Conservation (phyloP, 53 echinoderm and acorn worm species). For the Echinarachnius parma region DNA sequence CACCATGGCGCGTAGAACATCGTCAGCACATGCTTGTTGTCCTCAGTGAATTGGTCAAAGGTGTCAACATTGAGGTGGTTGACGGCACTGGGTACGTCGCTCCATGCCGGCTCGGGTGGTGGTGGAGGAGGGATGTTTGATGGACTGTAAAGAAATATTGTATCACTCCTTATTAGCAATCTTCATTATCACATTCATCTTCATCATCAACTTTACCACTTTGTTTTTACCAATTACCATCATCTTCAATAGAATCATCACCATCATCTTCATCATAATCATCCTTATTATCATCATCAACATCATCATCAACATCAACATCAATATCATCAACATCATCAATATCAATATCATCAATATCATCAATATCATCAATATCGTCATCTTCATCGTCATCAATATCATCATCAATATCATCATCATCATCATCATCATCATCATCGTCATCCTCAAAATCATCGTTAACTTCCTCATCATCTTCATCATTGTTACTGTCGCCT, state of each 20-base stretch:
- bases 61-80: slow-evolving; percentile 68
- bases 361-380: background rate
- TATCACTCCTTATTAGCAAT: too few relatives aligned
- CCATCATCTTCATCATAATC: background rate
- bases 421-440: background rate
- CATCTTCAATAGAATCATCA: background rate
- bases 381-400: background rate
- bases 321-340: background rate
- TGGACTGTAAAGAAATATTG: too few relatives aligned
- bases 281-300: too few relatives aligned
- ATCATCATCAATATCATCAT: background rate
- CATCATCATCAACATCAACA: background rate
- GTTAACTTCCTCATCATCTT: background rate
- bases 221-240: background rate
- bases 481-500: background rate
- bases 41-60: slow-evolving; percentile 62
- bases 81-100: slow-evolving; percentile 73
- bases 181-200: background rate
- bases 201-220: background rate
- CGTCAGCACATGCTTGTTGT: slow-evolving; percentile 63
- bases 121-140: slow-evolving; percentile 62
- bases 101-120: slow-evolving; percentile 76
- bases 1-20: slow-evolving; percentile 99
- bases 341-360: background rate
- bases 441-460: background rate